Evolutionary conservation across 2,113 vertebrate species (phyloP), one percentile per base, ranked within the genome.

Genomic region (Pedetes capensis): DNA sequence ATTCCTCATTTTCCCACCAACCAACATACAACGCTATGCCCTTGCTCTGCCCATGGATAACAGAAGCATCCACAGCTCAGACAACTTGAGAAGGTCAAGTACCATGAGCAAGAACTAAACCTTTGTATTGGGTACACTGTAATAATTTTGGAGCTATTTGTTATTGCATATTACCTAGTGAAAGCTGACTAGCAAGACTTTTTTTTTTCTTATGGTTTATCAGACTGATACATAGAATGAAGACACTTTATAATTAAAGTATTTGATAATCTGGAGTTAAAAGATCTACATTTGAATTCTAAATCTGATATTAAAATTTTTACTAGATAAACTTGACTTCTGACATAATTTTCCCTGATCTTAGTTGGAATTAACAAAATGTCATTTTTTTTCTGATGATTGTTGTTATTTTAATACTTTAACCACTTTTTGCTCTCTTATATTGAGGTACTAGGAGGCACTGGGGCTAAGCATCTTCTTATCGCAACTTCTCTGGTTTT

Each of bases 1-100:
- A n/a, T 32, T 27, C 5, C 13, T 27, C 47, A 32, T 71, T 57
- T 94, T 49, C 11, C 25, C 27, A 42, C 34, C 32, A 75, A 1
- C 13, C 20, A n/a, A 10, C 25, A 25, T n/a, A 39, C 17, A 63
- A 5, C 10, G 37, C 64, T 88, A 16, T 10, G 61, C 53, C 34
- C 6, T 39, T 61, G 18, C 17, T 55, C 14, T n/a, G 11, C 2
- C 8, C n/a, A 0, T 0, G 0, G 27, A 14, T 78, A n/a, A 53
- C 37, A 63, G 92, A 42, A n/a, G 7, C 22, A 7, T 1, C 20
- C 42, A 39, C n/a, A 51, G 34, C 18, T 78, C 80, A 92, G 72
- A 68, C 39, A 44, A 17, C 39, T 1, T 25, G 0, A 8, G 17
- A 59, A 64, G 23, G 39, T 63, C 39, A 37, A 0, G 1, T 13